Evolutionary conservation across 2,888 invertebrate species (phyloP), one percentile per base, ranked within the genome.

Genomic region (Periphyllus acericola): DNA sequence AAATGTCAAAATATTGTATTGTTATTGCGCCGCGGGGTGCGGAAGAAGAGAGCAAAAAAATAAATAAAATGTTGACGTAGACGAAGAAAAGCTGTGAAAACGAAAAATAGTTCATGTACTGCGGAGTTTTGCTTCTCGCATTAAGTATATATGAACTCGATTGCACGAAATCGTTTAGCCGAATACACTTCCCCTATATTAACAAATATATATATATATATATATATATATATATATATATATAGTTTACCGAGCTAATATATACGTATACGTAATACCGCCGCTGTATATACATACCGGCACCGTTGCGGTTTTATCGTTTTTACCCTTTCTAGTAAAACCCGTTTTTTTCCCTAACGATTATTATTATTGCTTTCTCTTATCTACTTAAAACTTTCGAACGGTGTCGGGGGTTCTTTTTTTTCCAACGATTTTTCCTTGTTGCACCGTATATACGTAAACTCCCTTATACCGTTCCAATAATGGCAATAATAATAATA

Each of bases 281-380:
- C 9, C 36, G 66, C 8, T 66, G 36, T 25, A 32, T 32, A 71
- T 32, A 32, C 21, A 19, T 14, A 40, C n/a, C 46, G 46, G 75
- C 74, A 81, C 83, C 75, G 36, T 86, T 86, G 86, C 86, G 86
- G 86, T 87, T 87, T 87, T 87, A 87, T 87, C 86, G 86, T 81
- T 79, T 87, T 87, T 80, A 74, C 86, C 86, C 80, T 87, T 87
- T 74, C 80, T 80, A 29, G 52, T 74, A 76, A 80, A 87, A 72
- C 60, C n/a, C 74, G 74, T 80, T 80, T 80, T 76, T 79, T 74
- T 72, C 72, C 80, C 71, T 74, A 87, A 87, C 80, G 86, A 87
- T 87, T 87, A 87, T 87, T 87, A 87, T 87, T 87, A 87, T 87
- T 87, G 74, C 80, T 72, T 79, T 87, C 74, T 66, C 86, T 87